phyloP scores from a whole-genome alignment of 2,113 vertebrate genomes.

The Campylomormyrus numenius region DNA sequence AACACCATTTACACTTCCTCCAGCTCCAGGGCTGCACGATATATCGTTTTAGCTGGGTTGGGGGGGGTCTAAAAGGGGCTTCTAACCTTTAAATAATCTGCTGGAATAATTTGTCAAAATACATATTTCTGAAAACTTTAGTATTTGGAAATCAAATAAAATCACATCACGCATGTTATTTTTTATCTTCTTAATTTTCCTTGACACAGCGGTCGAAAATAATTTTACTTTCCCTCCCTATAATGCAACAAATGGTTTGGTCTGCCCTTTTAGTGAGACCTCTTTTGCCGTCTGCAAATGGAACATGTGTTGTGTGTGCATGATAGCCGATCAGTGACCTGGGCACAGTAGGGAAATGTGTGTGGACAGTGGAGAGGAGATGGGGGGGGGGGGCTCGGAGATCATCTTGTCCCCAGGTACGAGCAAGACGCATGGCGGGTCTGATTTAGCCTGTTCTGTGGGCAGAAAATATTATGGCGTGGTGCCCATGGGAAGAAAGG shows the following conservation, averaged over 20 bases:
- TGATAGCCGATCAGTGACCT: neutral
- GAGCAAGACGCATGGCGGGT: neutral
- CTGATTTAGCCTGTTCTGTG: neutral
- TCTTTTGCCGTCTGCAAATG: neutral
- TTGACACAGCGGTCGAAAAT: neutral
- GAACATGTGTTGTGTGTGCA: neutral
- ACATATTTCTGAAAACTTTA: neutral
- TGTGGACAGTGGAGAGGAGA: neutral
- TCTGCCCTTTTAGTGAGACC: neutral
- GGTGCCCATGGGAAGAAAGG: too few species aligned
- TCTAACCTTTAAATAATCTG: neutral
- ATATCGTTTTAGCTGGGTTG: too few species aligned
- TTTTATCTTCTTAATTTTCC: neutral
- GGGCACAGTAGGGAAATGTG: neutral
- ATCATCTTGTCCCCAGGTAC: neutral
- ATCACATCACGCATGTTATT: neutral
- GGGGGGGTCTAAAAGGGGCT: neutral
- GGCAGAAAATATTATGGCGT: too few species aligned
- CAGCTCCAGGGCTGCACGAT: too few species aligned
- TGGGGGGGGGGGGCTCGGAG: too few species aligned
- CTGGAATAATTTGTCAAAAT: neutral
- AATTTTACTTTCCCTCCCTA: neutral
- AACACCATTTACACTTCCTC: too few species aligned
- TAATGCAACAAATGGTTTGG: neutral
- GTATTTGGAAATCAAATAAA: neutral